Conservation (phyloP, 2,797 vertebrate species). For the Sorex maritimensis region DNA sequence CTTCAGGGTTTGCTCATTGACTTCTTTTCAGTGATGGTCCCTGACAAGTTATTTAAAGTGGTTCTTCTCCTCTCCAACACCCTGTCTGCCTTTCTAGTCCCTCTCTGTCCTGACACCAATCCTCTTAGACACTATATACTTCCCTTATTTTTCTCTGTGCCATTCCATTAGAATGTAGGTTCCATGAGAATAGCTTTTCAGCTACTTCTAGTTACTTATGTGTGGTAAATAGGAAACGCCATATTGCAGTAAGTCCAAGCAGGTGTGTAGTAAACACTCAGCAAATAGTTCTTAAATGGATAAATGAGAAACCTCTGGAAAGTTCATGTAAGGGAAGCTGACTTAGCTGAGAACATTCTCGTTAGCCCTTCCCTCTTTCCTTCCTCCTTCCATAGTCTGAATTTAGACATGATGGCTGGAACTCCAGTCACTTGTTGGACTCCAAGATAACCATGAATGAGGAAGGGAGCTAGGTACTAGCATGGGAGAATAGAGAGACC, state of each 20-base stretch:
- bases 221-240: not conserved
- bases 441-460: conserved; percentile 3
- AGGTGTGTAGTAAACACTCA: not conserved
- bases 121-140: not conserved
- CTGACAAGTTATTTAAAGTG: not conserved
- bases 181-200: not conserved
- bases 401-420: not conserved
- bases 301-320: not conserved
- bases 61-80: not conserved
- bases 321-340: not conserved
- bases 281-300: not conserved
- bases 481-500: not conserved
- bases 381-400: not conserved
- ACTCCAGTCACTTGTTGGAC: not conserved
- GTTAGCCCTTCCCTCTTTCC: not conserved
- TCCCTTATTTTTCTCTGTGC: not conserved
- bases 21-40: not conserved
- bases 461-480: not conserved
- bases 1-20: not conserved
- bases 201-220: not conserved
- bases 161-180: not conserved
- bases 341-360: not conserved
- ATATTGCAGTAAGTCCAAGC: not conserved
- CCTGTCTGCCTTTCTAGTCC: not conserved
- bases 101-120: not conserved